Conservation (phyloP, 2,888 invertebrate genomes). For the Pachydiplax longipennis region DNA sequence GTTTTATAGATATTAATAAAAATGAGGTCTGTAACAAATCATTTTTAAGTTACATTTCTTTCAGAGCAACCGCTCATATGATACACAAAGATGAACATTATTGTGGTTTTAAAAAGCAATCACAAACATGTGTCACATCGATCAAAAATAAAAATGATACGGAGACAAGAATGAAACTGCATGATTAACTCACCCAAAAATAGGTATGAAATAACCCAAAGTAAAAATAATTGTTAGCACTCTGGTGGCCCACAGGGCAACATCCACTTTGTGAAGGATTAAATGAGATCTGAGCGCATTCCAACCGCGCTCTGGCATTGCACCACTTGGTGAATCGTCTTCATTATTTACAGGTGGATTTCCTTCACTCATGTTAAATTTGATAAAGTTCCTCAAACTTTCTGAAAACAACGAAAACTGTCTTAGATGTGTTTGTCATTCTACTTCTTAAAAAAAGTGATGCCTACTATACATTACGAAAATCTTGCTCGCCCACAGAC, state of each 20-base stretch:
- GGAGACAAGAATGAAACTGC: slow-evolving; percentile 46
- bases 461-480: no score
- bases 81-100: not conserved
- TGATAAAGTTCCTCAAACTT: not conserved
- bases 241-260: slow-evolving; percentile 86
- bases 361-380: slow-evolving; percentile 16
- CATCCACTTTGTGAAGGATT: slow-evolving; percentile 83
- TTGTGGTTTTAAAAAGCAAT: not conserved
- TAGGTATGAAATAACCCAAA: slow-evolving; percentile 82
- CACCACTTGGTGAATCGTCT: not conserved
- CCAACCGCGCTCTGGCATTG: slow-evolving; percentile 60
- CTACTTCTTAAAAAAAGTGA: no score
- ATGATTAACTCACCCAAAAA: slow-evolving; percentile 82
- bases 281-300: slow-evolving; percentile 75
- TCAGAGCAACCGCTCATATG: no score
- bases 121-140: not conserved
- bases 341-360: not conserved
- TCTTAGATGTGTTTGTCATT: not conserved
- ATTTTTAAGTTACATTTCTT: no score
- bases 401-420: not conserved
- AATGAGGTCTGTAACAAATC: no score
- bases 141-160: not conserved
- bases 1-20: no score
- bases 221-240: slow-evolving; percentile 84
- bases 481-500: no score